Evolutionary conservation across 1,140 invertebrate species (phyloP).

Genomic region (Penaeus chinensis): DNA sequence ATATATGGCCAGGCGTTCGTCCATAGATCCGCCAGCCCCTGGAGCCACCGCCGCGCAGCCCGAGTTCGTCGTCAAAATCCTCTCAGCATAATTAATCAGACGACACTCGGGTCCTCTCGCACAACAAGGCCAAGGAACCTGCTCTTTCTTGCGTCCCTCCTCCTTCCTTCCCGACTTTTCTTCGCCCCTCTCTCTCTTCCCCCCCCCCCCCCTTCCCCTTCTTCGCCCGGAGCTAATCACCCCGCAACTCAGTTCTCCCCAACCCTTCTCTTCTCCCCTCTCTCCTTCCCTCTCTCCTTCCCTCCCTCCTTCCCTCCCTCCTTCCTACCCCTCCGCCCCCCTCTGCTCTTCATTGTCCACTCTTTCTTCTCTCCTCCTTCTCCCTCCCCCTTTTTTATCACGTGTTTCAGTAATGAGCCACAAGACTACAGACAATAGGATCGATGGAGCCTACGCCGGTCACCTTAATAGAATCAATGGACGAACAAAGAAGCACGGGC

Average conservation of each 20-base stretch:
- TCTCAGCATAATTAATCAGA: no score
- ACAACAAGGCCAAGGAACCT: no score
- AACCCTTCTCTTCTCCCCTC: conserved; percentile 6
- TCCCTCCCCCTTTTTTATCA: conserved; percentile 36
- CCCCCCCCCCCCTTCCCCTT: background rate
- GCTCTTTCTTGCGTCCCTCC: no score
- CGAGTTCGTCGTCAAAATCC: no score
- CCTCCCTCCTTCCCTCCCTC: background rate
- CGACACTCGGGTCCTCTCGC: no score
- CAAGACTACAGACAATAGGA: conserved; percentile 54
- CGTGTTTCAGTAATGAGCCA: conserved; percentile 57
- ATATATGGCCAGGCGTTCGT: no score
- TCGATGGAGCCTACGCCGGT: conserved; percentile 52
- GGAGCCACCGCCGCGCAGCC: no score
- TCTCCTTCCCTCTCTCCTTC: background rate
- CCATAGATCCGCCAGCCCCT: no score
- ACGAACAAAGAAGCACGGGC: conserved; percentile 41
- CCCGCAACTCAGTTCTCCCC: background rate
- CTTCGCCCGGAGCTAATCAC: no score
- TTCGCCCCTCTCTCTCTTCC: no score
- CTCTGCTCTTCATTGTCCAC: conserved; percentile 24
- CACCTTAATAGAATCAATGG: conserved; percentile 61
- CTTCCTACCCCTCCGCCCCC: background rate
- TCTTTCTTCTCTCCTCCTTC: conserved; percentile 19
- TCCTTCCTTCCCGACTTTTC: no score